Base-by-base conservation (phyloP, 2,888 invertebrate species). In the Andrena praecox region DNA sequence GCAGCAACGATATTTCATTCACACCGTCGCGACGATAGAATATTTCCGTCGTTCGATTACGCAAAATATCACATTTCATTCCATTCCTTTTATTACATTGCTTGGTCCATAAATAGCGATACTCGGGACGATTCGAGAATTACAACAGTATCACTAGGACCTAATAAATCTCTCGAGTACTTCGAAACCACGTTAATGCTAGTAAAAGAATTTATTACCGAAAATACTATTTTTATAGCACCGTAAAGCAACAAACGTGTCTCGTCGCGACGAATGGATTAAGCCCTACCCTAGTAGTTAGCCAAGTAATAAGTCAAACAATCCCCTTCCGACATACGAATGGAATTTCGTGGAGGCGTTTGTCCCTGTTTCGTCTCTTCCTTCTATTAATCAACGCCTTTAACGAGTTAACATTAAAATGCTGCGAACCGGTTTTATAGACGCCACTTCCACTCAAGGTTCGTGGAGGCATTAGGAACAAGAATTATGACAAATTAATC, bases 141-240 rank as follows among this genome's bases (percentile, higher is more conserved):
- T 8, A n/a, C 56, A 29, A 42, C 50, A 6, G 48, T 6, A 42
- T 10, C 24, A 16, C 10, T 2, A 0, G 7, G 33, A 2, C 4
- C 4, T 8, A n/a, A 74, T 69, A 42, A 64, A 75, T 78, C 67
- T 50, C 4, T 10, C n/a, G 0, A 2, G 16, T 7, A 10, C 12
- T 27, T 20, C 27, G 7, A 63, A 35, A 42, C 5, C 16, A 1
- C 2, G 10, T 33, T 1, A 42, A 5, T 24, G 7, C n/a, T 42
- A 24, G 48, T 50, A 66, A 69, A 68, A 69, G 42, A 64, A 78
- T 66, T 64, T 81, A 81, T 52, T 31, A 2, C 42, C 31, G 35
- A 31, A 12, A 27, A 63, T 63, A 52, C 60, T 79, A 67, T 79
- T 72, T 77, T 71, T 67, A 77, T n/a, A 12, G 33, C 31, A 7